Base-by-base conservation (phyloP, 2,797 vertebrate genomes). In the Karalla daura region DNA sequence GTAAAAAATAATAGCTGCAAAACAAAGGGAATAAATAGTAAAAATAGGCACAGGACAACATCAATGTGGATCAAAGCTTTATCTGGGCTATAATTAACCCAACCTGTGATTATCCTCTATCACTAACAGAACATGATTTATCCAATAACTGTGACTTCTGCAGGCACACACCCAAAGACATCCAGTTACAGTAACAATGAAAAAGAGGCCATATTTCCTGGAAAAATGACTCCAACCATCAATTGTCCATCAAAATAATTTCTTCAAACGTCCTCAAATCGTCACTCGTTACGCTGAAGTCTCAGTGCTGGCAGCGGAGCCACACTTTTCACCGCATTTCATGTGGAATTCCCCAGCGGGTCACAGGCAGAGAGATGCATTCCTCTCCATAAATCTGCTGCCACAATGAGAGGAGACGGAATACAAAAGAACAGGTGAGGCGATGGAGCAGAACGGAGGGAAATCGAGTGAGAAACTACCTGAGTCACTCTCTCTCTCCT, bases 391-490 rank as follows among this genome's bases (percentile, higher is more conserved):
- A 55, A 80, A 69, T 74, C 70, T 69, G 51, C 71, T 60, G 66
- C 52, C 70, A 50, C 30, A 64, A 41, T 52, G 59, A 47, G 17
- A 66, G 24, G 53, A 50, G 53, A 55, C 12, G 15, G 15, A 80
- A 64, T 46, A 24, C 65, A 63, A 60, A 40, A 63, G 32, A 76
- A 53, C 66, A 58, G 56, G 73, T 36, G 47, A 14, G 32, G 54
- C 63, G 25, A 55, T 50, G 75, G 69, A 69, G 74, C 67, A 60
- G 63, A 80, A 60, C 37, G 17, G 63, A 70, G 63, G n/a, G 45
- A 59, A 80, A 80, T 43, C 39, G 62, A 80, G 58, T 43, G 69
- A 76, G 58, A 81, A 78, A 70, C 21, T 51, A 55, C 61, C 75
- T 18, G 68, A 74, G 40, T 77, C 76, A 75, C 55, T 64, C 54